phyloP scores from a whole-genome alignment of 2,113 vertebrate genomes.

The Siniperca knerii region DNA sequence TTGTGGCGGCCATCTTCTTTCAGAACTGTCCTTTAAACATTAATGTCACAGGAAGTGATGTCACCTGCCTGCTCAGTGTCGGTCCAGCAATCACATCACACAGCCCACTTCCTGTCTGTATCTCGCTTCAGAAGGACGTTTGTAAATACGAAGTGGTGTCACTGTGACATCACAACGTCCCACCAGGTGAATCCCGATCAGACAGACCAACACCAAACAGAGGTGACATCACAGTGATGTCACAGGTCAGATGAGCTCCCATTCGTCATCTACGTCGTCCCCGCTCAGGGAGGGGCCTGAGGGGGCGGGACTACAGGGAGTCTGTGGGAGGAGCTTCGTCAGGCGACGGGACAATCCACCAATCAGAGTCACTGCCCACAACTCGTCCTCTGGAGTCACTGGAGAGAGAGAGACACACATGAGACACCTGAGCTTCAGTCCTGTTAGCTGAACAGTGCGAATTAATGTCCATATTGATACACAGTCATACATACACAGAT shows the following conservation, averaged over 20 bases:
- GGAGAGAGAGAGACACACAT: conserved; percentile 45
- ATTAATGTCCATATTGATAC: no score
- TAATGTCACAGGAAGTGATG: conserved; percentile 35
- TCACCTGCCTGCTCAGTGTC: not conserved
- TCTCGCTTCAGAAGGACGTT: not conserved
- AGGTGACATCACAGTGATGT: conserved; percentile 3
- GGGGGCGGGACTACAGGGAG: conserved; percentile 71
- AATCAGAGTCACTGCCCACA: conserved; percentile 90
- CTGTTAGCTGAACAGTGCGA: no score
- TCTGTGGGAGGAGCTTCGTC: conserved; percentile 92
- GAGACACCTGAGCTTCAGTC: not conserved
- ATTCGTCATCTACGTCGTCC: conserved; percentile 95
- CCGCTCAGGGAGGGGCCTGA: conserved; percentile 74
- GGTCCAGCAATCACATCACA: not conserved
- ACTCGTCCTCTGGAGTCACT: conserved; percentile 92
- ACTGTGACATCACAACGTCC: conserved; percentile 6
- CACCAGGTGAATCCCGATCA: not conserved
- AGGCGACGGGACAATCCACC: conserved; percentile 92
- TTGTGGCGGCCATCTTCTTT: not conserved
- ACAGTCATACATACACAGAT: no score
- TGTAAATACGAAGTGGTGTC: conserved; percentile 13
- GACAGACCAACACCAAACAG: not conserved
- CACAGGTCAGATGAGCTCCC: conserved; percentile 93
- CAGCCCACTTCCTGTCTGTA: not conserved
- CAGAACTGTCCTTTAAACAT: not conserved